These are phyloP conservation scores for Melanostoma mellinum DNA, from an alignment of 2,888 invertebrate genomes.

Conservation along the genomic window DNA sequence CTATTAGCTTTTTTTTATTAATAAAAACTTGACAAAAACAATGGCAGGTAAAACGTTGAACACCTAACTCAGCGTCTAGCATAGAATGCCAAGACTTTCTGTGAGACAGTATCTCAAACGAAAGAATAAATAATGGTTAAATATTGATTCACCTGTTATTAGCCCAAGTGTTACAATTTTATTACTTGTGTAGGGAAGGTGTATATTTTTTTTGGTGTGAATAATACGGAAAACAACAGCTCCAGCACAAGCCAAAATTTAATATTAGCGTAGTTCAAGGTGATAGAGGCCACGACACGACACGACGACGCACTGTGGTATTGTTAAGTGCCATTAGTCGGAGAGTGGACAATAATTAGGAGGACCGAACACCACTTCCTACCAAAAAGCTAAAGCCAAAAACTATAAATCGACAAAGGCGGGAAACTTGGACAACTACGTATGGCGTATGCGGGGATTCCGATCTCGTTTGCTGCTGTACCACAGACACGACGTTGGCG, in stretches of 20 bases:
- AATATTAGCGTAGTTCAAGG: conserved; percentile 12
- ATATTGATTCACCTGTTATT: conserved; percentile 62
- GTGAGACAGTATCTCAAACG: conserved; percentile 34
- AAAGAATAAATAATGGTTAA: conserved; percentile 19
- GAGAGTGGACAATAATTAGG: not conserved
- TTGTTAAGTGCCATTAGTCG: not conserved
- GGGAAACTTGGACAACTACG: too few species aligned
- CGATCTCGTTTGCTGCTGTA: not conserved
- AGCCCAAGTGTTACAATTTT: conserved; percentile 45
- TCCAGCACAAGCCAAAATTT: conserved; percentile 17
- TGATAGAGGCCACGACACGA: not conserved
- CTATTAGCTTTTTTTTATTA: too few species aligned
- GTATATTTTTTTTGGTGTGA: conserved; percentile 1
- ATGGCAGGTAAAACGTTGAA: too few species aligned
- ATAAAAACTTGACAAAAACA: not conserved
- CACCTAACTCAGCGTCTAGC: conserved; percentile 2
- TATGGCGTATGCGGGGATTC: too few species aligned
- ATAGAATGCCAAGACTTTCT: conserved; percentile 10
- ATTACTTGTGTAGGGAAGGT: conserved; percentile 19
- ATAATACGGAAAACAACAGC: conserved; percentile 11
- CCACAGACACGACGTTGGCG: conserved; percentile 5
- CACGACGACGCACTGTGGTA: not conserved
- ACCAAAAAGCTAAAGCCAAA: too few species aligned
- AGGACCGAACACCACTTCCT: too few species aligned
- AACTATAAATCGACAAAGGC: too few species aligned